Evolutionary conservation across 2,113 vertebrate species (phyloP).

Genomic region (Crotalus horridus): DNA sequence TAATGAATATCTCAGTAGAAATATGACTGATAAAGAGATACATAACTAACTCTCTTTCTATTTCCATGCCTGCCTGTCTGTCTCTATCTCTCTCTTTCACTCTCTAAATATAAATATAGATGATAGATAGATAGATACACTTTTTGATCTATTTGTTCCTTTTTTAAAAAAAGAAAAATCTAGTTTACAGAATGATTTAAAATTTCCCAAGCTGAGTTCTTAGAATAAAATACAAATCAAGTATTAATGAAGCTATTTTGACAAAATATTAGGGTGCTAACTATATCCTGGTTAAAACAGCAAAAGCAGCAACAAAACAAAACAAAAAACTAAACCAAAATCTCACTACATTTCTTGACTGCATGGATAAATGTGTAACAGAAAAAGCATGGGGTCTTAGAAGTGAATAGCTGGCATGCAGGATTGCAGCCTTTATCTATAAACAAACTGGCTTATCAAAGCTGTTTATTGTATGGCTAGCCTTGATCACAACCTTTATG

Average conservation of each 20-base stretch:
- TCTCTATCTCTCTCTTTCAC: neutral
- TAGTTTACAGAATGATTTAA: too few relatives aligned
- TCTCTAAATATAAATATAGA: neutral
- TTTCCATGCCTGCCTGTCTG: neutral
- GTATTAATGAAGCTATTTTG: neutral
- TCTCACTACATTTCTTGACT: neutral
- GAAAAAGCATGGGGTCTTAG: neutral
- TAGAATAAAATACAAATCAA: neutral
- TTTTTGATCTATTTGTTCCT: neutral
- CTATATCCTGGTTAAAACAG: neutral
- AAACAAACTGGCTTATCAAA: constrained; percentile 77
- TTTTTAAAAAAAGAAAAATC: neutral
- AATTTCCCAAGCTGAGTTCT: neutral
- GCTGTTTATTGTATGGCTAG: constrained; percentile 75
- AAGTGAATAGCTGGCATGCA: neutral
- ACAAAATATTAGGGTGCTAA: neutral
- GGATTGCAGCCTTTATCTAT: constrained; percentile 68
- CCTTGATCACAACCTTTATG: constrained; percentile 75
- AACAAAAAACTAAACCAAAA: neutral
- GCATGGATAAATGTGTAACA: neutral
- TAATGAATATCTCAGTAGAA: neutral
- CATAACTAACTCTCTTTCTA: neutral
- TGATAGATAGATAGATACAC: too few relatives aligned
- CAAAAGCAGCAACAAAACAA: neutral
- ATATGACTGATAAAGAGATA: neutral